These are phyloP conservation scores for Euphonia xanthogaster DNA, from an alignment of 2,797 vertebrate genomes.

Conservation along the genomic window DNA sequence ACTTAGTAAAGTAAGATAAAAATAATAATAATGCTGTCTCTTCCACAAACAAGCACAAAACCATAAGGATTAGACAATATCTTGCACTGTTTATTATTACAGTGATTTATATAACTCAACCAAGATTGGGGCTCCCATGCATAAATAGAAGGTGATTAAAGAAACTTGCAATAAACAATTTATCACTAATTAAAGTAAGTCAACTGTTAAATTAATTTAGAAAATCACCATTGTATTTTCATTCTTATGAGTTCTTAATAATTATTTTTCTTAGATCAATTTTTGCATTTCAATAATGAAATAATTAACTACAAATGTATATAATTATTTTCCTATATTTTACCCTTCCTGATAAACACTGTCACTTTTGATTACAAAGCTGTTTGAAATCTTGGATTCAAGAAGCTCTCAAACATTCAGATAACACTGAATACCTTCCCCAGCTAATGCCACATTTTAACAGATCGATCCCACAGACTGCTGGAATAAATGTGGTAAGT, in stretches of 20 bases:
- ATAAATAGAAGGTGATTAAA: not conserved
- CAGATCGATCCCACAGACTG: not conserved
- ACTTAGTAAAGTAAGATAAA: not conserved
- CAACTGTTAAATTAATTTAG: slow-evolving; percentile 49
- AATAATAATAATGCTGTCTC: not conserved
- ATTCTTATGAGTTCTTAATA: not conserved
- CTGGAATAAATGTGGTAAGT: not conserved
- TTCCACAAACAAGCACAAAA: not conserved
- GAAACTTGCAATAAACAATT: slow-evolving; percentile 36
- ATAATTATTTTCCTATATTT: slow-evolving; percentile 8
- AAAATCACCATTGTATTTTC: slow-evolving; percentile 11
- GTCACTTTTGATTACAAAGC: not conserved
- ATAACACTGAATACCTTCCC: not conserved
- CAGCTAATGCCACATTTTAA: not conserved
- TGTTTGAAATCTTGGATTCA: not conserved
- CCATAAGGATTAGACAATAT: not conserved
- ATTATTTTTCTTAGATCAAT: slow-evolving; percentile 16
- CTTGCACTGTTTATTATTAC: slow-evolving; percentile 17
- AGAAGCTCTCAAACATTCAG: not conserved
- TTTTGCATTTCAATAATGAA: slow-evolving; percentile 24
- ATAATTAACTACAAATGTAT: slow-evolving; percentile 1
- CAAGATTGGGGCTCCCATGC: not conserved
- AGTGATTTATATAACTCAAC: not conserved
- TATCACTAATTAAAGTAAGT: slow-evolving; percentile 35
- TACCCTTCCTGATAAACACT: not conserved